phyloP scores from a whole-genome alignment of 2,113 vertebrate species.

The Eurypyga helias region DNA sequence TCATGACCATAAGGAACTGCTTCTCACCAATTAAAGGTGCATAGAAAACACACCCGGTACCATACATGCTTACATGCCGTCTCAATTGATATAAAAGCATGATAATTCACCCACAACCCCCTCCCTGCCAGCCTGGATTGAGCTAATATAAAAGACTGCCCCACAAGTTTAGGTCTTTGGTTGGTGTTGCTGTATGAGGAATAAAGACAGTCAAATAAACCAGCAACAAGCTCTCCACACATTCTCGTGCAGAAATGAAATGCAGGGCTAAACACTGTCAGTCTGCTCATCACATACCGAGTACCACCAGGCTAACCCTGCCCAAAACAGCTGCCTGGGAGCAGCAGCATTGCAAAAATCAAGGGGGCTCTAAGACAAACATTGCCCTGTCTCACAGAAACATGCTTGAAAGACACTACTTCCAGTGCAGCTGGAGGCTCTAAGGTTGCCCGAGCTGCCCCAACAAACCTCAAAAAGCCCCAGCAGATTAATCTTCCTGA shows the following conservation, averaged over 20 bases:
- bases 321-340: background rate
- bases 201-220: background rate
- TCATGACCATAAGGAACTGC: background rate
- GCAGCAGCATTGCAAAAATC: background rate
- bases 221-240: background rate
- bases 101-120: background rate
- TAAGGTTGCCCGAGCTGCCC: background rate
- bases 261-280: background rate
- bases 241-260: background rate
- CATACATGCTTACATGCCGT: background rate
- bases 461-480: background rate
- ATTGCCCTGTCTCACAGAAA: background rate
- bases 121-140: background rate
- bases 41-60: background rate
- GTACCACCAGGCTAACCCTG: background rate
- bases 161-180: background rate
- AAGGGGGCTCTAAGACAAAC: background rate
- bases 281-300: background rate
- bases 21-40: background rate
- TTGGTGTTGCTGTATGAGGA: background rate
- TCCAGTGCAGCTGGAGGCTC: background rate
- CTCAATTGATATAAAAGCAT: background rate
- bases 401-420: background rate
- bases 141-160: background rate
- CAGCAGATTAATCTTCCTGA: background rate